Conservation (phyloP, 2,888 invertebrate species). For the Tetrapedia diversipes region DNA sequence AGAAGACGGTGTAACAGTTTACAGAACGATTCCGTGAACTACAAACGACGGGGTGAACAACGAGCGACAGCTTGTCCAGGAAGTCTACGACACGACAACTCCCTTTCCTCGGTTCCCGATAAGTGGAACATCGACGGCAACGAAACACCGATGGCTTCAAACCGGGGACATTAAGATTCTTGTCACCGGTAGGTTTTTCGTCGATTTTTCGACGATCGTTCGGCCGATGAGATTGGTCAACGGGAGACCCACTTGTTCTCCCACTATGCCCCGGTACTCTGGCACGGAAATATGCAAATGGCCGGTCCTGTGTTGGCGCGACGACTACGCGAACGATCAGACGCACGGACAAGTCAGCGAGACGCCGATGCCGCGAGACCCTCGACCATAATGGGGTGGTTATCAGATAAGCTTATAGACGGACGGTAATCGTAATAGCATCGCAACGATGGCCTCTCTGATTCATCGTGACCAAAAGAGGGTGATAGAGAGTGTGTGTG, state of each 20-base stretch:
- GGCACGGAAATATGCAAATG: slow-evolving; percentile 68
- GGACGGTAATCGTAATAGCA: slow-evolving; percentile 81
- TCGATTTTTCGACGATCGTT: slow-evolving; percentile 71
- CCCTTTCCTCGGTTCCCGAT: slow-evolving; percentile 6
- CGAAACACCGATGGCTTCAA: neutral
- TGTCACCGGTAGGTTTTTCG: slow-evolving; percentile 38
- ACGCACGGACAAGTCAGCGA: slow-evolving; percentile 81
- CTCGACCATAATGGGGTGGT: slow-evolving; percentile 72
- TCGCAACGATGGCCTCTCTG: slow-evolving; percentile 76
- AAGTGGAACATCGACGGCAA: slow-evolving; percentile 16
- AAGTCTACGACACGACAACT: neutral
- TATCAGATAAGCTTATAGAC: slow-evolving; percentile 81
- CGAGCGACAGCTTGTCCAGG: neutral
- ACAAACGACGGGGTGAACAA: neutral
- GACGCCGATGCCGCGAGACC: slow-evolving; percentile 69
- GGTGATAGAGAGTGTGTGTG: too few species aligned
- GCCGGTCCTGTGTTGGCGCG: slow-evolving; percentile 40
- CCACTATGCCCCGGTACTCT: slow-evolving; percentile 73
- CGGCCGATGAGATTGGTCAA: slow-evolving; percentile 58
- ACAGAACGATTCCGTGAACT: neutral
- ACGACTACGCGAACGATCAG: slow-evolving; percentile 68
- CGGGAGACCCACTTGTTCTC: slow-evolving; percentile 73
- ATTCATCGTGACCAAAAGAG: slow-evolving; percentile 42
- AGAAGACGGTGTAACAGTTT: neutral
- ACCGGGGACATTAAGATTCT: slow-evolving; percentile 22